Conservation (phyloP, 2,888 invertebrate genomes). For the Corythucha ciliata region DNA sequence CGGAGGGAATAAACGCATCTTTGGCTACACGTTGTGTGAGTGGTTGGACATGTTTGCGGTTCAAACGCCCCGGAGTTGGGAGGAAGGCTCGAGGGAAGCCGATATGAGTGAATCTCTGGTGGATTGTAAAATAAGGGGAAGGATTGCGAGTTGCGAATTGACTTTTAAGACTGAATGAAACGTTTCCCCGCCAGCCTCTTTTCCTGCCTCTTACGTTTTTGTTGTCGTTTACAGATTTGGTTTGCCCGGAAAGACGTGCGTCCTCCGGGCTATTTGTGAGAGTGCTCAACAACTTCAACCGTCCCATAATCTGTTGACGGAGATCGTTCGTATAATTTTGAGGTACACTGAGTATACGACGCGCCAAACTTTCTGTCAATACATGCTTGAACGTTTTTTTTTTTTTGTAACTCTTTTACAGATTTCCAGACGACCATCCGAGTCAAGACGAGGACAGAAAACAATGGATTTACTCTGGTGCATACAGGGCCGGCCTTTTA, state of each 20-base stretch:
- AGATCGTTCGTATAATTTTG: conserved; percentile 29
- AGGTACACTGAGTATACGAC: conserved; percentile 21
- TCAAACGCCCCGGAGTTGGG: too few species aligned
- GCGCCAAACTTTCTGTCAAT: neutral
- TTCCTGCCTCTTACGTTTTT: too few species aligned
- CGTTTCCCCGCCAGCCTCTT: too few species aligned
- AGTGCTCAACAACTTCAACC: conserved; percentile 29
- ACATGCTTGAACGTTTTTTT: neutral
- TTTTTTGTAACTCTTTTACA: conserved; percentile 12
- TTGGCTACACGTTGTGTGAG: too few species aligned
- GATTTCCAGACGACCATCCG: conserved; percentile 27
- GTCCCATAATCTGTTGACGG: conserved; percentile 28
- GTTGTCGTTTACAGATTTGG: conserved; percentile 25
- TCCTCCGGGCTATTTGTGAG: conserved; percentile 30
- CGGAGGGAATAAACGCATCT: too few species aligned
- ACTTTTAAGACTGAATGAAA: too few species aligned
- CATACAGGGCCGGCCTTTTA: conserved; percentile 26
- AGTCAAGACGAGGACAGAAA: conserved; percentile 20
- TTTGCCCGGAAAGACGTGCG: conserved; percentile 27
- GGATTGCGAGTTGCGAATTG: too few species aligned
- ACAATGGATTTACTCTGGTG: conserved; percentile 30
- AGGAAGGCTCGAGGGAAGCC: too few species aligned
- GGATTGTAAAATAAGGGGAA: too few species aligned
- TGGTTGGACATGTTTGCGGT: too few species aligned
- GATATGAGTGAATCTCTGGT: too few species aligned